phyloP scores from a whole-genome alignment of 2,888 invertebrate genomes.

The Schizotus pectinicornis region DNA sequence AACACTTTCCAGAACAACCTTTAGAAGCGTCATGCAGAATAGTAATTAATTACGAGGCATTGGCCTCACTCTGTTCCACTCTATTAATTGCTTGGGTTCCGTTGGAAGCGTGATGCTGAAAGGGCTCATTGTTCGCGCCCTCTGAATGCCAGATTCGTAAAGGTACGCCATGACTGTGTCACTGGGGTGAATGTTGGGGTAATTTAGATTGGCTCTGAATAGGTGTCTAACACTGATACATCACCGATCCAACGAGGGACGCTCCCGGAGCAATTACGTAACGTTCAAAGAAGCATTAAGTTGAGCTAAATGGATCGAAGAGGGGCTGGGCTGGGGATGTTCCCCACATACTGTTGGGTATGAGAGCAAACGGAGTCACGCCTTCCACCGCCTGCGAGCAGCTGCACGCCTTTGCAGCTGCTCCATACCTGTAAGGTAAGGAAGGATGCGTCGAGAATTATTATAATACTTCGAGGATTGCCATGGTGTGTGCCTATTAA shows the following conservation, averaged over 20 bases:
- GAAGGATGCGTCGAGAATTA: background rate
- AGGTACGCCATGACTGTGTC: slow-evolving; percentile 3
- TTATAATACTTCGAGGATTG: no score
- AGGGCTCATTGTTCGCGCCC: no score
- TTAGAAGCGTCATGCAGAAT: no score
- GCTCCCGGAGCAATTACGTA: slow-evolving; percentile 40
- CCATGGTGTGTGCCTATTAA: no score
- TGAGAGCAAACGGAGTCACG: slow-evolving; percentile 34
- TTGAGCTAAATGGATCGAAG: slow-evolving; percentile 32
- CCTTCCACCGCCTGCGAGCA: slow-evolving; percentile 33
- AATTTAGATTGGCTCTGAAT: slow-evolving; percentile 19
- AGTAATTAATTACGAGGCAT: no score
- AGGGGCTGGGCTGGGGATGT: slow-evolving; percentile 32
- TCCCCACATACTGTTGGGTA: slow-evolving; percentile 24
- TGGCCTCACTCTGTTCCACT: no score
- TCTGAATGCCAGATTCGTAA: background rate
- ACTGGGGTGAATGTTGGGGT: slow-evolving; percentile 3
- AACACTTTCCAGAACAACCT: no score
- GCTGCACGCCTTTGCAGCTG: slow-evolving; percentile 9
- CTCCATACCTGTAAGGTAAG: background rate
- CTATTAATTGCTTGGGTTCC: no score
- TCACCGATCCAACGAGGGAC: slow-evolving; percentile 18
- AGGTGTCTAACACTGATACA: slow-evolving; percentile 33
- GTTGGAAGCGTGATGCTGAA: no score
- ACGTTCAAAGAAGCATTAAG: slow-evolving; percentile 43